Percentiles rank a stretch among this genome's conserved stretches.
Evolutionary conservation across 2,888 invertebrate species (phyloP).

Genomic region (Dendrolimus houi): DNA sequence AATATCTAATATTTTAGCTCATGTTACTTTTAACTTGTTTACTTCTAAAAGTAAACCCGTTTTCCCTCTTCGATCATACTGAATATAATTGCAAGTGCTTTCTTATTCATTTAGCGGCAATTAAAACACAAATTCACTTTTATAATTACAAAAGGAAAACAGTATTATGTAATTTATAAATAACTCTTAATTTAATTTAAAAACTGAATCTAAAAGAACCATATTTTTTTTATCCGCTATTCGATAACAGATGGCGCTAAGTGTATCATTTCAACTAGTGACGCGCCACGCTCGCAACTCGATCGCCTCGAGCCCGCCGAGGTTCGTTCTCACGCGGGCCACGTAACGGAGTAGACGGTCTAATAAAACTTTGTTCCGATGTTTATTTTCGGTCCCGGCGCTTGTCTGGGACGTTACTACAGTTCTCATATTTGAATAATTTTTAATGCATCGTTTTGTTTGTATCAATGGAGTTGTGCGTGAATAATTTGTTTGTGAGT

Average conservation of each 20-base stretch:
- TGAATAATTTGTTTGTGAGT: not conserved
- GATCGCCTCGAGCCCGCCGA: not conserved
- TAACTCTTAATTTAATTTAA: too few relatives aligned
- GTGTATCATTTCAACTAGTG: conserved; percentile 9
- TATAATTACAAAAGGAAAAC: too few relatives aligned
- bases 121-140: too few relatives aligned
- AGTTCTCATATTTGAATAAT: conserved; percentile 44
- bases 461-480: conserved; percentile 6
- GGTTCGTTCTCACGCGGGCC: conserved; percentile 30
- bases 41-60: too few relatives aligned
- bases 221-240: conserved; percentile 41
- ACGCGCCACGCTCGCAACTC: not conserved
- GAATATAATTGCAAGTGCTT: too few relatives aligned
- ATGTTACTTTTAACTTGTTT: too few relatives aligned
- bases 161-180: too few relatives aligned
- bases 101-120: too few relatives aligned
- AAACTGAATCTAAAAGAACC: conserved; percentile 25
- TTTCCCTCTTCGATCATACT: too few relatives aligned
- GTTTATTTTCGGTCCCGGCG: conserved; percentile 43
- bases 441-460: conserved; percentile 28
- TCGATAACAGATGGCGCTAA: conserved; percentile 54
- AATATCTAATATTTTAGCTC: too few relatives aligned
- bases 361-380: conserved; percentile 52
- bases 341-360: conserved; percentile 44
- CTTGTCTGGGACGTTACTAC: conserved; percentile 34